Percentiles rank a stretch among this genome's conserved stretches.
Evolutionary conservation across 2,113 vertebrate genomes (phyloP).

Genomic region (Danionella cerebrum): DNA sequence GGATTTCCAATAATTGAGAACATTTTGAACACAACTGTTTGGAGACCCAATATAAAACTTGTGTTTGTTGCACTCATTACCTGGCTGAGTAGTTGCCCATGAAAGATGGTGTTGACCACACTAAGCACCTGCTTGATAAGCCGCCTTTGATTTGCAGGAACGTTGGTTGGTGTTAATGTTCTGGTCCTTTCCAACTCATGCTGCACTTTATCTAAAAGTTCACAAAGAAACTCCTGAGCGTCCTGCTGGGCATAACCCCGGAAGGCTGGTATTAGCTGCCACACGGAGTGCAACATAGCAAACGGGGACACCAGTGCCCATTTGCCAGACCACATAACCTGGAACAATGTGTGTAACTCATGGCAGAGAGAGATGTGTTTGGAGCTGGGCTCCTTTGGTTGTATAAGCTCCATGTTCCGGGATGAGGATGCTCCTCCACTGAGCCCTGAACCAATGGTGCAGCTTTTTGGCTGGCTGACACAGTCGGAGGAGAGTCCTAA

Average conservation of each 20-base stretch:
- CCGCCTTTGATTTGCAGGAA: conserved; percentile 93
- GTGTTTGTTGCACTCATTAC: conserved; percentile 34
- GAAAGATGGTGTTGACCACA: conserved; percentile 98
- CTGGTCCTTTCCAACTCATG: conserved; percentile 81
- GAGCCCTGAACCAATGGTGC: conserved; percentile 43
- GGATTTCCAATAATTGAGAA: too few species aligned
- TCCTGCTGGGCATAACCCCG: conserved; percentile 96
- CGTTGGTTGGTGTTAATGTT: conserved; percentile 57
- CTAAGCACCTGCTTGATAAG: conserved; percentile 97
- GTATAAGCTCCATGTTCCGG: conserved; percentile 79
- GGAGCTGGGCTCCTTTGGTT: conserved; percentile 87
- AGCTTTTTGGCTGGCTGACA: conserved; percentile 4
- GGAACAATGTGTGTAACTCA: conserved; percentile 94
- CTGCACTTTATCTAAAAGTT: conserved; percentile 95
- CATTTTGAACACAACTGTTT: too few species aligned
- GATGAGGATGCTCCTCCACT: conserved; percentile 58
- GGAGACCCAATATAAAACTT: not conserved
- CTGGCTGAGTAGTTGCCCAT: conserved; percentile 97
- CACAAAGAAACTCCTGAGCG: conserved; percentile 96
- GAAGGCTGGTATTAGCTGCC: conserved; percentile 95
- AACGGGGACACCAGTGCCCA: conserved; percentile 97
- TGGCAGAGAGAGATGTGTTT: conserved; percentile 97
- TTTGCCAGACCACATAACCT: conserved; percentile 98
- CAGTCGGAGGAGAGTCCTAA: conserved; percentile 29
- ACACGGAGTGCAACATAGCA: conserved; percentile 97